phyloP scores from a whole-genome alignment of 2,797 vertebrate genomes.

The Ciconia nigra region DNA sequence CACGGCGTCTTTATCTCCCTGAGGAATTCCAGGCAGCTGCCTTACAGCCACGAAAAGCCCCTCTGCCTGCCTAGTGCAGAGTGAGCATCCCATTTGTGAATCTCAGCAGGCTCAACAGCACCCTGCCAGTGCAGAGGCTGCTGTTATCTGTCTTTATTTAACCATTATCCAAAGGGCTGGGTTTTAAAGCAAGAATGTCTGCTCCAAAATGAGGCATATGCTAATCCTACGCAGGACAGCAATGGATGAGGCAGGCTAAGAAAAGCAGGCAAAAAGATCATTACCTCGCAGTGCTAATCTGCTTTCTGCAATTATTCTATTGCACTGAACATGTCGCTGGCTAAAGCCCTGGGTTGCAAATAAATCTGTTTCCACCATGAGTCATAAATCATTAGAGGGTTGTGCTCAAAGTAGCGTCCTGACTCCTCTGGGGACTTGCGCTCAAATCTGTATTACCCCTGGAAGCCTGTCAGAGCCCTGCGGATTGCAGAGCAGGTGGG shows the following conservation, averaged over 20 bases:
- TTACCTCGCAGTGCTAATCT: background rate
- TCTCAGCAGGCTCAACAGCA: background rate
- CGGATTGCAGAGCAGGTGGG: background rate
- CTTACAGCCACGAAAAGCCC: background rate
- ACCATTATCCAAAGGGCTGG: background rate
- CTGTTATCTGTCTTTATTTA: constrained; percentile 6
- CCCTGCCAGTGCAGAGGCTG: background rate
- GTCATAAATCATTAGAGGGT: background rate
- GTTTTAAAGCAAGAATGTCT: constrained; percentile 56
- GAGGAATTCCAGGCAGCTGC: background rate
- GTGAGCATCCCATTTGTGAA: background rate
- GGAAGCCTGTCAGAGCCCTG: background rate
- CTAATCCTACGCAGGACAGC: constrained; percentile 44
- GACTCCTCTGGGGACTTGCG: background rate
- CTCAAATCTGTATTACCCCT: background rate
- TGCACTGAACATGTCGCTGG: background rate
- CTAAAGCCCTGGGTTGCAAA: background rate
- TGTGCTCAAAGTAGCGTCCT: background rate
- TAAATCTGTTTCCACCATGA: background rate
- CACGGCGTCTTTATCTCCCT: background rate
- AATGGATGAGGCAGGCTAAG: constrained; percentile 43
- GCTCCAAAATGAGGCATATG: constrained; percentile 40
- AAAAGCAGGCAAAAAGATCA: constrained; percentile 31
- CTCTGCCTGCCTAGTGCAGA: background rate
- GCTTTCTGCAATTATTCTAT: background rate